These are phyloP conservation scores for Solenopsis invicta DNA, from an alignment of 1,140 invertebrate genomes.

Conservation along the genomic window DNA sequence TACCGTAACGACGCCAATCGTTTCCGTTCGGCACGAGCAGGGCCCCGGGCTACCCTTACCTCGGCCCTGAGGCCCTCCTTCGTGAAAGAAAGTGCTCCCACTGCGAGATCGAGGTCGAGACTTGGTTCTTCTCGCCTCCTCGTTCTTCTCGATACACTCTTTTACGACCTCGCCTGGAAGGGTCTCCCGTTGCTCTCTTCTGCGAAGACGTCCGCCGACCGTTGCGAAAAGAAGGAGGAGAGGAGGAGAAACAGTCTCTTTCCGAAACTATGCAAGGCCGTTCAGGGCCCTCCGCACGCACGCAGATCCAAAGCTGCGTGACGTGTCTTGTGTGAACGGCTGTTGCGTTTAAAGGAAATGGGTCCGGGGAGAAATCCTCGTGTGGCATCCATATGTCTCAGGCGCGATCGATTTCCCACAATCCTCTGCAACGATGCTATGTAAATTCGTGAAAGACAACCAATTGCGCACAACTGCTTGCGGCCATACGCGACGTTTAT, in stretches of 20 bases:
- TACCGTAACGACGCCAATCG: not conserved
- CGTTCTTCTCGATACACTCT: slow-evolving; percentile 62
- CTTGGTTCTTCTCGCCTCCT: slow-evolving; percentile 45
- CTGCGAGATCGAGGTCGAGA: slow-evolving; percentile 78
- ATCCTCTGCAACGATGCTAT: not conserved
- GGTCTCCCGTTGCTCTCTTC: slow-evolving; percentile 19
- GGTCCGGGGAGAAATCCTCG: not conserved
- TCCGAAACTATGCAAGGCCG: slow-evolving; percentile 64
- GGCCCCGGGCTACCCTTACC: slow-evolving; percentile 42
- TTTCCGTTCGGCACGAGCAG: not conserved
- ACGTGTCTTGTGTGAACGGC: not conserved
- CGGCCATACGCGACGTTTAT: not conserved
- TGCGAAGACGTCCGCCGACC: slow-evolving; percentile 16
- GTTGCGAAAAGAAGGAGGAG: not conserved
- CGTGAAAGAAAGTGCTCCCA: slow-evolving; percentile 77
- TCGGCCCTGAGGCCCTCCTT: slow-evolving; percentile 47
- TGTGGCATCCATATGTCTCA: not conserved
- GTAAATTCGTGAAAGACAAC: not conserved
- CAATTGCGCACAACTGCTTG: not conserved
- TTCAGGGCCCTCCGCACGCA: slow-evolving; percentile 17
- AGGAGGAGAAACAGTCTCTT: not conserved
- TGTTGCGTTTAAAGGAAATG: not conserved
- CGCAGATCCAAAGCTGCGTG: slow-evolving; percentile 2
- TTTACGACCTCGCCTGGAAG: slow-evolving; percentile 66
- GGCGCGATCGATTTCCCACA: not conserved